These are phyloP conservation scores for Leptobrachium ailaonicum DNA, from an alignment of 2,113 vertebrate genomes.

Conservation along the genomic window DNA sequence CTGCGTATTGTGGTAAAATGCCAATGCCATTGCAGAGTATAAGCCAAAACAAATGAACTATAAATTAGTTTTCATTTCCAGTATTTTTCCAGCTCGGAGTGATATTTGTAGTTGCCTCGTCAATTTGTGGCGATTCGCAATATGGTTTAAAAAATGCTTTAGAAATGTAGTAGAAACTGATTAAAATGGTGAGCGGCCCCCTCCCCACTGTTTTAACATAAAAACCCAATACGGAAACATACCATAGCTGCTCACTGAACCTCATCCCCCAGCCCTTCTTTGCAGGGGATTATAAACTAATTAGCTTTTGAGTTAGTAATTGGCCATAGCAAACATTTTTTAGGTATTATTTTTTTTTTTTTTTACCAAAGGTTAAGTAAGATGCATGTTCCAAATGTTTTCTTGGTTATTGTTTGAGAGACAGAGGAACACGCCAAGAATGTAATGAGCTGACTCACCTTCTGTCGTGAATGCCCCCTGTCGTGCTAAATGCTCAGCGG, in stretches of 20 bases:
- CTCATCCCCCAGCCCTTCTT: conserved; percentile 4
- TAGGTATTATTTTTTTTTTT: not conserved
- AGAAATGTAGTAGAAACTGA: not conserved
- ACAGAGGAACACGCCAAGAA: conserved; percentile 15
- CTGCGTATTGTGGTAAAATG: too few species aligned
- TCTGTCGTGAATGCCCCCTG: not conserved
- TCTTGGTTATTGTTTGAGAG: conserved; percentile 21
- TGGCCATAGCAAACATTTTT: not conserved
- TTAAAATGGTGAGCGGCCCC: not conserved
- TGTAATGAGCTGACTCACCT: not conserved
- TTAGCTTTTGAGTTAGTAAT: conserved; percentile 10
- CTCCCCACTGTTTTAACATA: conserved; percentile 4
- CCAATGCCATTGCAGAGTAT: too few species aligned
- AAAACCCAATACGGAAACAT: conserved; percentile 5
- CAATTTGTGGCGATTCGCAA: too few species aligned
- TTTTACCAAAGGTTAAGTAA: conserved; percentile 14
- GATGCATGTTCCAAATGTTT: conserved; percentile 18
- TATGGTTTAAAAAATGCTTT: too few species aligned
- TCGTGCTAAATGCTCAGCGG: accelerated
- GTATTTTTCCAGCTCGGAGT: too few species aligned
- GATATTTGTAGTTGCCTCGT: too few species aligned
- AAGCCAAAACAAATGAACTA: too few species aligned
- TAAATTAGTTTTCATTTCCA: too few species aligned
- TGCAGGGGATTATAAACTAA: conserved; percentile 19
- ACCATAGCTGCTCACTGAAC: conserved; percentile 6